Conservation (phyloP, 2,888 invertebrate genomes). For the Parthenolecanium corni region DNA sequence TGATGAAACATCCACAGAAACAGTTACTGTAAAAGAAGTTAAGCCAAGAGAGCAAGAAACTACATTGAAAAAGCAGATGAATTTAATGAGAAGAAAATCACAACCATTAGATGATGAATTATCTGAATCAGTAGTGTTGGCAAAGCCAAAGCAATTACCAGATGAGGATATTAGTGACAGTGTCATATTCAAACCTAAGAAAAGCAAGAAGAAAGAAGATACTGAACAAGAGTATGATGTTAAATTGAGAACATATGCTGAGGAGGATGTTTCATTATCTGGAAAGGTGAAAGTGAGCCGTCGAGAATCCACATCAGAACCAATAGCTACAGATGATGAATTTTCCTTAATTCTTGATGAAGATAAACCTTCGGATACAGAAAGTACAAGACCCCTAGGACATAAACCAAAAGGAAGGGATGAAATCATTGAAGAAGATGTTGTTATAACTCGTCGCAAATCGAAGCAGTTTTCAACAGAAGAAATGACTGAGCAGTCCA, state of each 20-base stretch:
- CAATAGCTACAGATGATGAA: neutral
- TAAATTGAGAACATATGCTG: slow-evolving; percentile 70
- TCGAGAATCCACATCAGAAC: neutral
- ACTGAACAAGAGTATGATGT: slow-evolving; percentile 84
- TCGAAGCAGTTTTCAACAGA: slow-evolving; percentile 5
- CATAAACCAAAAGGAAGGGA: neutral
- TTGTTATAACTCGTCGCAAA: slow-evolving; percentile 5
- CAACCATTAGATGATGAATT: neutral
- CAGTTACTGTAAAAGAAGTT: slow-evolving; percentile 39
- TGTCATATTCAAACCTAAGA: slow-evolving; percentile 44
- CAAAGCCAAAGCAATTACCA: neutral
- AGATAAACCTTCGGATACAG: too few relatives aligned
- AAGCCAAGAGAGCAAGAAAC: neutral
- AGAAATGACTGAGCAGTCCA: slow-evolving; percentile 4
- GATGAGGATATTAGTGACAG: neutral
- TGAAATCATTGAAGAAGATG: slow-evolving; percentile 6
- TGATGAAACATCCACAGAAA: slow-evolving; percentile 38
- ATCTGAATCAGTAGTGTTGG: neutral
- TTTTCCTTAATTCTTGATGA: too few relatives aligned
- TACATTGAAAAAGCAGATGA: neutral
- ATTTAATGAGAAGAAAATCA: neutral
- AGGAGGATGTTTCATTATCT: slow-evolving; percentile 77
- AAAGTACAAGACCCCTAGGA: too few relatives aligned
- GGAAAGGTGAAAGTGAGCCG: slow-evolving; percentile 57
- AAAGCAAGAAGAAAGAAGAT: slow-evolving; percentile 63